Evolutionary conservation across 1,140 invertebrate genomes (phyloP), one percentile per base, ranked within the genome.

Genomic region (Meloidogyne hapla): DNA sequence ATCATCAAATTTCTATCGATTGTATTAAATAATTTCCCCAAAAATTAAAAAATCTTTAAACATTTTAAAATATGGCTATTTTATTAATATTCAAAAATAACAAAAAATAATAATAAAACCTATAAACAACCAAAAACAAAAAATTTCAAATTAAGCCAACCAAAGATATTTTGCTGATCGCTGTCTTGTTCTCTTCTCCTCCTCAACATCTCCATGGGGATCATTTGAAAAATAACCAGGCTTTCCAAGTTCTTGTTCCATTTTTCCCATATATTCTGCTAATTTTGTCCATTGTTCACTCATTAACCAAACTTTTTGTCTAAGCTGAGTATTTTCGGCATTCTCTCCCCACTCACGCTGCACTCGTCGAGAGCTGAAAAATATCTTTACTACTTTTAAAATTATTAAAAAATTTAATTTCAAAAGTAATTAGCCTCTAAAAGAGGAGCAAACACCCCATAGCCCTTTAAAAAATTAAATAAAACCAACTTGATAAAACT

Each of bases 271-370:
- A 33, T 62, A 67, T 18, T 76, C 48, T 8, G 21, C 13, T 10
- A 78, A 76, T 38, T 77, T 78, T 10, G 85, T 79, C 84, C 84
- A 85, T 23, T 75, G 66, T 26, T 80, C 84, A 70, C 69, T 77
- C n/a, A 82, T 79, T 45, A 77, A 69, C 84, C 84, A 85, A 13
- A 87, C 67, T 33, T 70, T 71, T n/a, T 77, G 21, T 4, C 84
- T 77, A 12, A 79, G 65, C 25, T 73, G 74, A 21, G 48, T 23
- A 75, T 87, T 71, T 42, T 86, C 74, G 0, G 77, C 62, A 42
- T 76, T 69, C 33, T 75, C 76, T 18, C 74, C 76, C 83, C 84
- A 86, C 33, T 63, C 40, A 61, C 78, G 78, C 12, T 21, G 38
- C 13, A 69, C 42, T 4, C 80, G 83, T 42, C 77, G 78, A 10